Conservation (phyloP, 1,140 invertebrate genomes). For the Planococcus citri region DNA sequence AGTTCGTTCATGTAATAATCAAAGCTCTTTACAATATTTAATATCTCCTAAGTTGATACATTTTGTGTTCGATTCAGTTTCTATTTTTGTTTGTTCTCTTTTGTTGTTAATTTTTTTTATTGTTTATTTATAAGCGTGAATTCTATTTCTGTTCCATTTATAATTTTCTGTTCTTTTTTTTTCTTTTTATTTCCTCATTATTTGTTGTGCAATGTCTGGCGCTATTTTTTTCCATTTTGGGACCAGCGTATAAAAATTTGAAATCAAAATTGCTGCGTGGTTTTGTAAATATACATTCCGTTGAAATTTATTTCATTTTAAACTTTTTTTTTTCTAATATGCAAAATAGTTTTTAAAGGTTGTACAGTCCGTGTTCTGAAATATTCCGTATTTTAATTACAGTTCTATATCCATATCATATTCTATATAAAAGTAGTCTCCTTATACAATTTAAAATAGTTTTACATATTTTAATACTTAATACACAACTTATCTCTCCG, state of each 20-base stretch:
- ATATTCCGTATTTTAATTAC: too few relatives aligned
- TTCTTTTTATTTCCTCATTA: not conserved
- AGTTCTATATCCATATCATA: too few relatives aligned
- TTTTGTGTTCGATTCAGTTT: slow-evolving; percentile 7
- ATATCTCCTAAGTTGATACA: slow-evolving; percentile 7
- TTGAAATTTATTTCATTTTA: not conserved
- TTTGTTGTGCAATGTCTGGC: not conserved
- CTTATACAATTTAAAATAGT: too few relatives aligned
- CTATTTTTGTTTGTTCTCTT: slow-evolving; percentile 4
- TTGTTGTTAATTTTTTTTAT: not conserved
- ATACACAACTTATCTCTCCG: too few relatives aligned
- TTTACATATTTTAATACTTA: too few relatives aligned
- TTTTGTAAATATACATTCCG: not conserved
- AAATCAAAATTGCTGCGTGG: not conserved
- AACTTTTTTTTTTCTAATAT: not conserved
- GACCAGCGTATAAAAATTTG: not conserved
- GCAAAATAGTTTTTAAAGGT: not conserved
- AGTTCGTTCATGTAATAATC: not conserved
- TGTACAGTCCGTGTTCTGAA: too few relatives aligned
- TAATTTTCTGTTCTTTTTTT: not conserved
- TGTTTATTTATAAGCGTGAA: not conserved
- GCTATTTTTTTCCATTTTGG: not conserved
- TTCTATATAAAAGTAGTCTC: too few relatives aligned
- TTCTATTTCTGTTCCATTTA: not conserved
- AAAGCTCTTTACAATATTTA: not conserved